These are phyloP conservation scores for Pocota personata DNA, from an alignment of 2,888 invertebrate genomes.

Conservation along the genomic window DNA sequence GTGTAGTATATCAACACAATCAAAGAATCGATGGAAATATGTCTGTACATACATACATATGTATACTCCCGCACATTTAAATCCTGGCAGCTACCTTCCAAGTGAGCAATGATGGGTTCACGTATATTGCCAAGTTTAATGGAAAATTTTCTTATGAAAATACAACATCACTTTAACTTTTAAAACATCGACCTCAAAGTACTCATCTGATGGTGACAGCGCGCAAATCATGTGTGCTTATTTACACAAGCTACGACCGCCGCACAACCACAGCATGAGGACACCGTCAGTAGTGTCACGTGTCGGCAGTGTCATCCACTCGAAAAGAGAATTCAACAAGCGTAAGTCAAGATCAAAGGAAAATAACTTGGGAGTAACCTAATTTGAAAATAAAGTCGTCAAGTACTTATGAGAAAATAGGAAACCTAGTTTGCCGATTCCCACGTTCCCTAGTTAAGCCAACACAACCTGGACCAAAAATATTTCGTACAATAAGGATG, in stretches of 20 bases:
- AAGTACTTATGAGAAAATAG: slow-evolving; percentile 35
- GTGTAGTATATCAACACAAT: slow-evolving; percentile 4
- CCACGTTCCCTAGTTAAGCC: slow-evolving; percentile 7
- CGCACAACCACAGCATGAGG: slow-evolving; percentile 27
- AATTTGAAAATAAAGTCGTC: slow-evolving; percentile 68
- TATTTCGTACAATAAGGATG: slow-evolving; percentile 44
- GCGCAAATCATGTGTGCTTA: slow-evolving; percentile 45
- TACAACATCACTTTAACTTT: slow-evolving; percentile 22
- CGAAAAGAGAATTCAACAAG: slow-evolving; percentile 60
- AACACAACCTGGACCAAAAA: neutral
- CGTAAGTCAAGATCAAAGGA: slow-evolving; percentile 76
- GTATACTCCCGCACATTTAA: neutral
- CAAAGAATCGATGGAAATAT: slow-evolving; percentile 29
- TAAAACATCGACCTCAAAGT: slow-evolving; percentile 20
- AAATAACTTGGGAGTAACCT: slow-evolving; percentile 72
- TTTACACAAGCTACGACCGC: slow-evolving; percentile 49
- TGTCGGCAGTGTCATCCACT: slow-evolving; percentile 57
- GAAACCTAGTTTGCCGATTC: slow-evolving; percentile 30
- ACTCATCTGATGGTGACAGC: slow-evolving; percentile 18
- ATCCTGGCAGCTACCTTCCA: neutral
- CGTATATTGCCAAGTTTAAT: neutral
- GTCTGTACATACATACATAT: no score
- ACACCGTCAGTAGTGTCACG: slow-evolving; percentile 62
- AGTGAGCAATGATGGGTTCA: slow-evolving; percentile 18
- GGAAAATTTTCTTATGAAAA: neutral